Evolutionary conservation across 2,113 vertebrate species (phyloP).

Genomic region (Symphodus melops): DNA sequence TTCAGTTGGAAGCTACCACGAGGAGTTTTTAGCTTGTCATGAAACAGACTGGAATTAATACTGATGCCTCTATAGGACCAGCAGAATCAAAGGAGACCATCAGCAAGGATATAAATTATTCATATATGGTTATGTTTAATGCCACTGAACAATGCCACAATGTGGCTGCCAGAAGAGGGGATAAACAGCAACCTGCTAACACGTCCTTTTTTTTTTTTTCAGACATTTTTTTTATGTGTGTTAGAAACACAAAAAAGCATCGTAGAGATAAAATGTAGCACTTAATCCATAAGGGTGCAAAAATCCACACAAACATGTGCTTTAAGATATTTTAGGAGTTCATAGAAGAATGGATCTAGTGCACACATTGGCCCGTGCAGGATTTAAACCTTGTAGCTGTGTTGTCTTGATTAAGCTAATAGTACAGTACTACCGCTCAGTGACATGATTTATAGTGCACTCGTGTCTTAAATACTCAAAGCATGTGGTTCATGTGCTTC

Average conservation of each 20-base stretch:
- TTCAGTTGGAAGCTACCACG: background rate
- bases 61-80: background rate
- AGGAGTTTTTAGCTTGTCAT: background rate
- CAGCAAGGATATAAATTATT: no score
- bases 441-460: background rate
- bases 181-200: no score
- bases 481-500: background rate
- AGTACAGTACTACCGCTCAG: background rate
- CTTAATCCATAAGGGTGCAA: no score
- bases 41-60: background rate
- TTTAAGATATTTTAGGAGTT: no score
- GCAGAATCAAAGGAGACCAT: background rate
- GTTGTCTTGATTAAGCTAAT: background rate
- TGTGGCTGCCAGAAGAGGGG: no score
- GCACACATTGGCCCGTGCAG: background rate
- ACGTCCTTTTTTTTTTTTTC: no score
- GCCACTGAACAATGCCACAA: no score
- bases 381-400: background rate
- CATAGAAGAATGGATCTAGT: background rate
- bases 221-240: no score
- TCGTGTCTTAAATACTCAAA: background rate
- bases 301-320: no score
- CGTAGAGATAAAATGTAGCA: no score
- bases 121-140: no score
- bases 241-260: no score